A percentile compares a stretch with the other conserved stretches of the same genome.
Conservation (phyloP, 2,888 invertebrate species). For the Leptothorax acervorum region DNA sequence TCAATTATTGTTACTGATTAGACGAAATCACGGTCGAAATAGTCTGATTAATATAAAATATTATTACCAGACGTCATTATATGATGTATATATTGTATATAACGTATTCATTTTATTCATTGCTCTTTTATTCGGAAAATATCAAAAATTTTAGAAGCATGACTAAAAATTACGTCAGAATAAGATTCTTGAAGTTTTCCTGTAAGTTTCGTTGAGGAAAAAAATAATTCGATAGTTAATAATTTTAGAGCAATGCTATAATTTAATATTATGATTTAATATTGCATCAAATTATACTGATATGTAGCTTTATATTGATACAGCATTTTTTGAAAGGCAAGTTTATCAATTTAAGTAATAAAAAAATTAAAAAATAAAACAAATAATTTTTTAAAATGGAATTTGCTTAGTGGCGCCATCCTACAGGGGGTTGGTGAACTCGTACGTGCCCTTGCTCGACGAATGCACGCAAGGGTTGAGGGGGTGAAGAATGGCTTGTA, state of each 20-base stretch:
- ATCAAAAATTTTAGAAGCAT: not conserved
- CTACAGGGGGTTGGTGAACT: constrained; percentile 72
- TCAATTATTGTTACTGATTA: not conserved
- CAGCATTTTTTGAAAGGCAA: not conserved
- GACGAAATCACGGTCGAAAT: not conserved
- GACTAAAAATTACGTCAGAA: not conserved
- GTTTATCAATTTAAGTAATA: not conserved
- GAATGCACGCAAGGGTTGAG: constrained; percentile 44
- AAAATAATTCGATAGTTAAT: not conserved
- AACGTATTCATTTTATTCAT: not conserved
- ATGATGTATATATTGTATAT: not conserved
- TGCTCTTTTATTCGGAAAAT: not conserved
- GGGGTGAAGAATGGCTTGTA: constrained; percentile 60
- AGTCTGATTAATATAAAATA: not conserved
- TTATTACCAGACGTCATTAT: not conserved
- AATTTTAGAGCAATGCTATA: not conserved
- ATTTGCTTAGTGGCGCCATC: constrained; percentile 79
- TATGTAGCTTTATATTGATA: not conserved
- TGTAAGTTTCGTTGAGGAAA: not conserved
- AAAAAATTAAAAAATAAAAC: not conserved
- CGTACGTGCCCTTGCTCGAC: constrained; percentile 46
- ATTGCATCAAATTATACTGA: not conserved
- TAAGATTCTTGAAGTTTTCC: not conserved
- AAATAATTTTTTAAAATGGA: constrained; percentile 54
- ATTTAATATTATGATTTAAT: constrained; percentile 4